Evolutionary conservation across 2,113 vertebrate species (phyloP).

Genomic region (Hucho hucho): DNA sequence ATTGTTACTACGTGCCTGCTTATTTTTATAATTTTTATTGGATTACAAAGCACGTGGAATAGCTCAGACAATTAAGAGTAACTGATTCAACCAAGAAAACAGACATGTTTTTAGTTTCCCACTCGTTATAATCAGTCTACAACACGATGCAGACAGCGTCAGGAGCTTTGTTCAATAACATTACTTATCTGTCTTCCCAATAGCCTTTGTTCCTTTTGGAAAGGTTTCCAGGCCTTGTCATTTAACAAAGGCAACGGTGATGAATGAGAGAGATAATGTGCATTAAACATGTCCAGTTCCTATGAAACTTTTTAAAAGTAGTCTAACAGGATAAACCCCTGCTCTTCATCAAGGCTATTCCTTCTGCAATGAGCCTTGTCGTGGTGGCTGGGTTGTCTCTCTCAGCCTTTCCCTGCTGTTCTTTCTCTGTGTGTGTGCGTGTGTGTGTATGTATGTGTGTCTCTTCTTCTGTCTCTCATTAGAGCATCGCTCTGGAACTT

Average conservation of each 20-base stretch:
- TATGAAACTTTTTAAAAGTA: slow-evolving; percentile 77
- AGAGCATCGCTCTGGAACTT: slow-evolving; percentile 31
- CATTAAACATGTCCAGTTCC: slow-evolving; percentile 82
- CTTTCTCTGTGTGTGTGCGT: not conserved
- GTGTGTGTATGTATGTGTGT: not conserved
- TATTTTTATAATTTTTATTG: too few species aligned
- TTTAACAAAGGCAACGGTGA: slow-evolving; percentile 79
- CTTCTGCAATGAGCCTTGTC: slow-evolving; percentile 82
- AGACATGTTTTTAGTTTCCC: not conserved
- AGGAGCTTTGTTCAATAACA: slow-evolving; percentile 77
- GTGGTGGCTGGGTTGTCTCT: slow-evolving; percentile 65
- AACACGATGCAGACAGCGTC: slow-evolving; percentile 48
- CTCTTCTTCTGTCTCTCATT: slow-evolving; percentile 4
- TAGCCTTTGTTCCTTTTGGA: slow-evolving; percentile 66
- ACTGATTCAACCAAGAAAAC: slow-evolving; percentile 10
- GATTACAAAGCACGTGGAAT: slow-evolving; percentile 4
- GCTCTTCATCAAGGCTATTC: slow-evolving; percentile 84
- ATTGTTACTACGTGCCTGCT: too few species aligned
- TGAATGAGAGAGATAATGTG: slow-evolving; percentile 85
- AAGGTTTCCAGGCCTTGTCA: slow-evolving; percentile 75
- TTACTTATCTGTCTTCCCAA: slow-evolving; percentile 49
- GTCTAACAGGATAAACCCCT: slow-evolving; percentile 89
- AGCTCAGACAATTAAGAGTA: slow-evolving; percentile 24
- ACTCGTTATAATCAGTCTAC: slow-evolving; percentile 17
- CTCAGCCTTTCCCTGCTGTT: slow-evolving; percentile 6